phyloP scores from a whole-genome alignment of 2,888 invertebrate genomes.

The Drosophila flavopinicola region DNA sequence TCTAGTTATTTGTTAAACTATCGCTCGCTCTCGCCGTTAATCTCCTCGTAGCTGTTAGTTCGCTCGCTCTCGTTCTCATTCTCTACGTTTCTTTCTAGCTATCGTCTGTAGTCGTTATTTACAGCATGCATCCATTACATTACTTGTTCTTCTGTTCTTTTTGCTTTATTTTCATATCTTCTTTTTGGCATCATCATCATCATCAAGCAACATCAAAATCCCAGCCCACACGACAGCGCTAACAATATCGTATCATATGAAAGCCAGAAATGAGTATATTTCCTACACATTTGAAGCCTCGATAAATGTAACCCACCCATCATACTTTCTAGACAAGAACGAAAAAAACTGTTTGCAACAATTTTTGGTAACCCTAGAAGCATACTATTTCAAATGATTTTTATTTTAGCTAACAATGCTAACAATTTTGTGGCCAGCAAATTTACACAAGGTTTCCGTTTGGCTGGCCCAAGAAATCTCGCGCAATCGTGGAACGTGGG shows the following conservation, averaged over 20 bases:
- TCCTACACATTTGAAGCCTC: slow-evolving; percentile 38
- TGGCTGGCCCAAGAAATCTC: slow-evolving; percentile 38
- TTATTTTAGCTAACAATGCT: slow-evolving; percentile 18
- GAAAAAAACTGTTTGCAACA: slow-evolving; percentile 26
- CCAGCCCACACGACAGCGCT: slow-evolving; percentile 25
- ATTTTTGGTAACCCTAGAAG: slow-evolving; percentile 37
- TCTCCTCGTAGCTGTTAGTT: slow-evolving; percentile 29
- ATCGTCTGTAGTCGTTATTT: slow-evolving; percentile 50
- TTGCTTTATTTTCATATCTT: neutral
- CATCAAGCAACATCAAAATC: slow-evolving; percentile 16
- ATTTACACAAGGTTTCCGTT: slow-evolving; percentile 37
- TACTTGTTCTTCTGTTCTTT: neutral
- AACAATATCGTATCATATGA: slow-evolving; percentile 38
- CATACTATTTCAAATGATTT: slow-evolving; percentile 20
- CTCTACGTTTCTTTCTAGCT: slow-evolving; percentile 56
- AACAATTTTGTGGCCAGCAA: slow-evolving; percentile 23
- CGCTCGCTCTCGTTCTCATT: slow-evolving; percentile 54
- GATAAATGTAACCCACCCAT: slow-evolving; percentile 71
- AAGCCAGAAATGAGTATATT: slow-evolving; percentile 37
- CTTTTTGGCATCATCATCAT: slow-evolving; percentile 14
- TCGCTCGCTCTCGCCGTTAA: slow-evolving; percentile 39
- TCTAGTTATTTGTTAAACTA: slow-evolving; percentile 38
- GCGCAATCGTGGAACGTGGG: slow-evolving; percentile 8
- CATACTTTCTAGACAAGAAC: slow-evolving; percentile 41
- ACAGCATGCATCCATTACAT: slow-evolving; percentile 56